Evolutionary conservation across 2,113 vertebrate genomes (phyloP), one percentile per base, ranked within the genome.

Genomic region (Ctenomys sociabilis): DNA sequence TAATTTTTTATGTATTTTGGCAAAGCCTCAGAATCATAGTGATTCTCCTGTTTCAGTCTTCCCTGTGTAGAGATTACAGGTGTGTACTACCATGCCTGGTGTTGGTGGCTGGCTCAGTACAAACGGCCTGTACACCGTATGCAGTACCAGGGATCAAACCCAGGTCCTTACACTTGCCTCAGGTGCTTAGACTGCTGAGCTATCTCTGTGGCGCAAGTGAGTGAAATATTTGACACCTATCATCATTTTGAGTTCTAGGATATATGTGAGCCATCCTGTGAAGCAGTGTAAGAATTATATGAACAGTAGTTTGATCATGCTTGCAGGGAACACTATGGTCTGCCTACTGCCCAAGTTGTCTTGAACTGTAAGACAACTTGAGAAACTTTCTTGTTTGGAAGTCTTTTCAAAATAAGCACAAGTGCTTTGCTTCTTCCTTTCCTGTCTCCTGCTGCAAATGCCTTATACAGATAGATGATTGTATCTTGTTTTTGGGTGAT

Each of bases 211-310:
- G 54, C 54, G 13, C 54, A 54, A 54, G 68, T 85, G 3, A 24
- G 37, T 49, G 92, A 81, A 94, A 92, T 32, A 11, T 95, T 52
- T 49, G 43, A 87, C n/a, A 83, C 37, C 19, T 68, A 17, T 73
- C 45, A 86, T n/a, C 21, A 85, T 17, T 54, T 73, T 73, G 63
- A 72, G 54, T 22, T 87, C 37, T 87, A 86, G 35, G 8, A 14
- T 83, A 22, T 85, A 40, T 80, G 5, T 57, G 63, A 88, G 12
- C 52, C 72, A 22, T 88, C n/a, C 40, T 5, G 9, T 52, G 61
- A 88, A 90, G 52, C 22, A 54, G 12, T 94, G 37, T 45, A 91
- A 93, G 72, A 94, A 78, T 85, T 95, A 19, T 19, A 80, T 94
- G 24, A 94, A 26, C 64, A n/a, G 49, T 85, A 87, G 54, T 57